These are phyloP conservation scores for Habroteleia sp. DNA, from an alignment of 2,888 invertebrate genomes.

Conservation along the genomic window DNA sequence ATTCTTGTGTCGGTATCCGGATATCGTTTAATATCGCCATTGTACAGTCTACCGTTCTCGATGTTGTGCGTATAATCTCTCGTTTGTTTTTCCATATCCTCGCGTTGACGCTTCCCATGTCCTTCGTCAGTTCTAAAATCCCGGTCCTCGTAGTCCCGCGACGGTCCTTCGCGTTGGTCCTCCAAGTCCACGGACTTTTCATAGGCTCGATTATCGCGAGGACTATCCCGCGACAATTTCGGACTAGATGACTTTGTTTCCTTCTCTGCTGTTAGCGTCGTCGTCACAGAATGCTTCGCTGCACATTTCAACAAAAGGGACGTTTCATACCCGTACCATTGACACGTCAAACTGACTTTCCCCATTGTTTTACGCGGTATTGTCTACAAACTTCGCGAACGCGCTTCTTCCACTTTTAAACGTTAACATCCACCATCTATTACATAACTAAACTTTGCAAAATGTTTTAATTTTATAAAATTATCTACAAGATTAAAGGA, in stretches of 20 bases:
- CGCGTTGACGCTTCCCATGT: slow-evolving; percentile 51
- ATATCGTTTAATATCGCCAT: slow-evolving; percentile 58
- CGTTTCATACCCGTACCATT: slow-evolving; percentile 60
- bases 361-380: slow-evolving; percentile 56
- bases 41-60: slow-evolving; percentile 70
- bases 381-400: slow-evolving; percentile 54
- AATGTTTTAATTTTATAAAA: slow-evolving; percentile 5
- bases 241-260: slow-evolving; percentile 67
- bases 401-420: slow-evolving; percentile 42
- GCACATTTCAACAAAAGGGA: slow-evolving; percentile 55
- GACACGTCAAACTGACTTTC: slow-evolving; percentile 59
- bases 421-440: slow-evolving; percentile 12
- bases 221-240: slow-evolving; percentile 13
- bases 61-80: slow-evolving; percentile 73
- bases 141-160: slow-evolving; percentile 30
- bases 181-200: slow-evolving; percentile 4
- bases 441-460: slow-evolving; percentile 24
- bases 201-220: slow-evolving; percentile 2
- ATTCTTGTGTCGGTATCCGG: slow-evolving; percentile 43
- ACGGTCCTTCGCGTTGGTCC: slow-evolving; percentile 18
- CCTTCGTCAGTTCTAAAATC: slow-evolving; percentile 23
- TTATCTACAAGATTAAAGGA: no score
- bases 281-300: slow-evolving; percentile 61
- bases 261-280: slow-evolving; percentile 67
- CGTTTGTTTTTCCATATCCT: slow-evolving; percentile 71